Base-by-base conservation (phyloP, 2,888 invertebrate genomes). In the Plagodis dolabraria region DNA sequence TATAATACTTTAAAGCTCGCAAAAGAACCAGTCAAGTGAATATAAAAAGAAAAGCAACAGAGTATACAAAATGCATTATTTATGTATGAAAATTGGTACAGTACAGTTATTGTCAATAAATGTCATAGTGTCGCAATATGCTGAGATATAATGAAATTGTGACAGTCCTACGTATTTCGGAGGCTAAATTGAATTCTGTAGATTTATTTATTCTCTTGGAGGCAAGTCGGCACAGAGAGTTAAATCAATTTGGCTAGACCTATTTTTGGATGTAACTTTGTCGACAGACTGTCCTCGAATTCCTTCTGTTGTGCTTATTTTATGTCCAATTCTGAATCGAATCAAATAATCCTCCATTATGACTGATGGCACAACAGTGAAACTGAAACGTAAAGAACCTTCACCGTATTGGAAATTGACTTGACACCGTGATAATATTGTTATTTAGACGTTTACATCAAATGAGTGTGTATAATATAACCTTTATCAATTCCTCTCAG, bases 141-240 rank as follows among this genome's bases (percentile, higher is more conserved):
- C 5, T 12, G 12, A 7, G 12, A 11, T 8, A 11, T 40, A 7
- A n/a, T 5, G 43, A 42, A 42, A 34, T 42, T 22, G 7, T 43
- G 33, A 6, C 22, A 33, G 11, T 43, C 43, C 4, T 42, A 6
- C 42, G 10, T 58, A 48, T 53, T 53, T 38, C 44, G 22, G 51
- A 33, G 53, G 34, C 40, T 49, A 51, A 60, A 63, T 65, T 57
- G 59, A 67, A 47, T 63, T 63, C 47, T 42, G 51, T 53, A 53
- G 63, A 65, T 59, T 65, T 63, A 63, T 62, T 40, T 67, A 63
- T 63, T 60, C 63, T 60, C 60, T 57, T 36, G 47, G 53, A 50
- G 53, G 53, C 60, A 61, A 53, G 48, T 52, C 52, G 47, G 34
- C 47, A 33, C 57, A 51, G 53, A 35, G 51, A 59, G 53, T 45